Evolutionary conservation across 1,140 invertebrate genomes (phyloP).

Genomic region (Mamestra configurata): DNA sequence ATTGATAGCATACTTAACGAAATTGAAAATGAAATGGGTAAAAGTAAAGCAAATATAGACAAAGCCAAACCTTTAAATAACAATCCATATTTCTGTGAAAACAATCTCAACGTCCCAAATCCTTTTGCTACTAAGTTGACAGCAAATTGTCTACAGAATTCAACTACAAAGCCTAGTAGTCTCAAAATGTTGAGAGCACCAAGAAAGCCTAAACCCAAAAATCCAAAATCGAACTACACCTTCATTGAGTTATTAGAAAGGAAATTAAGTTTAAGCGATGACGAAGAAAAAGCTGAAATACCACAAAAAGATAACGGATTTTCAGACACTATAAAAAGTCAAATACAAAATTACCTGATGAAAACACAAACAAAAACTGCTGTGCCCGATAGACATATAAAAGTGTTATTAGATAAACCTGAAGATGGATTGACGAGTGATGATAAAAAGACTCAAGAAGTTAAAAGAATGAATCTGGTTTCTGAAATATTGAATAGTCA

Average conservation of each 20-base stretch:
- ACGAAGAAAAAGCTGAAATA: conserved; percentile 53
- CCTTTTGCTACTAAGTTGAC: background rate
- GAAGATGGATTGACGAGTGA: background rate
- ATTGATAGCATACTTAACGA: conserved; percentile 71
- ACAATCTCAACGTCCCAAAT: background rate
- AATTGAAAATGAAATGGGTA: conserved; percentile 77
- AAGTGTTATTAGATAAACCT: conserved; percentile 21
- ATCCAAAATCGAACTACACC: conserved; percentile 65
- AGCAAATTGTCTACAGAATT: background rate
- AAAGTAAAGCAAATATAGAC: conserved; percentile 17
- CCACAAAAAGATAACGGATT: conserved; percentile 61
- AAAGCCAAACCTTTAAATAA: background rate
- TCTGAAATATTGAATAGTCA: background rate
- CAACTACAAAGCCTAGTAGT: background rate
- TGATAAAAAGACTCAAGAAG: background rate
- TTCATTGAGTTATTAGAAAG: conserved; percentile 71
- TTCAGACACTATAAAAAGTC: conserved; percentile 66
- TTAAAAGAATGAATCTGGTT: background rate
- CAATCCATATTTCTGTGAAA: background rate
- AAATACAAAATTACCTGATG: conserved; percentile 69
- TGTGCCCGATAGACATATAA: conserved; percentile 24
- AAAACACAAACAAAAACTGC: conserved; percentile 37
- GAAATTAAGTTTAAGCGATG: conserved; percentile 53
- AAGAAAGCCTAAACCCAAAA: conserved; percentile 34
- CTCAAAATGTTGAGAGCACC: conserved; percentile 42